A percentile compares a stretch with the other conserved stretches of the same genome.
These are phyloP conservation scores for Scleropages formosus DNA, from an alignment of 2,797 vertebrate genomes.

Conservation along the genomic window DNA sequence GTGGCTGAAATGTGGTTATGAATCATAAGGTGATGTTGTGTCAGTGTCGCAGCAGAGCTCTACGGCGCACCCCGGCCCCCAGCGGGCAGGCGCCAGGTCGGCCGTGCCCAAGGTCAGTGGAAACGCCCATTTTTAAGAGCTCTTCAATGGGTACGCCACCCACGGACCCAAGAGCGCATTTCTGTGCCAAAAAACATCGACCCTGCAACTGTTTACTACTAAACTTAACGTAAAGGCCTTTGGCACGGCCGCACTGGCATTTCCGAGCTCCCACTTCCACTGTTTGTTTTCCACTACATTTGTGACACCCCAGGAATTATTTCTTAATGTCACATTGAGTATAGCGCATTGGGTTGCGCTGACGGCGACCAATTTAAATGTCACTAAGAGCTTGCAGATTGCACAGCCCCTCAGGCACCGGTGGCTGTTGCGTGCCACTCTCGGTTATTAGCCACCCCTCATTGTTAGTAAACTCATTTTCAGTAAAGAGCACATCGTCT, in stretches of 20 bases:
- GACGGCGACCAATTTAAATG: conserved; percentile 40
- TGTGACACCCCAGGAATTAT: conserved; percentile 27
- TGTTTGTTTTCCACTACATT: conserved; percentile 26
- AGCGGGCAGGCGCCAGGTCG: too few species aligned
- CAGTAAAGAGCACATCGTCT: conserved; percentile 2
- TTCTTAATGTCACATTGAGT: conserved; percentile 19
- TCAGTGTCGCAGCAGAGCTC: neutral
- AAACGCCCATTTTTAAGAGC: too few species aligned
- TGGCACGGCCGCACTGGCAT: neutral
- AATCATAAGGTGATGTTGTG: neutral
- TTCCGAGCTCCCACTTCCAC: neutral
- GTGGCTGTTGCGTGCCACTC: neutral
- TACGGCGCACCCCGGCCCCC: neutral
- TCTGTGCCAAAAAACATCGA: too few species aligned
- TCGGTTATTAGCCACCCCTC: neutral
- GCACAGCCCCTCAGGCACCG: neutral
- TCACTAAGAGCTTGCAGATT: conserved; percentile 23
- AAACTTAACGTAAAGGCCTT: neutral
- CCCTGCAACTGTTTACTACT: neutral
- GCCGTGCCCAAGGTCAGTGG: too few species aligned
- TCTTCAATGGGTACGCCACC: too few species aligned
- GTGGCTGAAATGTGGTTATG: neutral
- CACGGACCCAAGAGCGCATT: too few species aligned
- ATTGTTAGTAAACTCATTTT: neutral
- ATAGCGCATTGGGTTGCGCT: conserved; percentile 30